Evolutionary conservation across 2,888 invertebrate species (phyloP), one percentile per base, ranked within the genome.

Genomic region (Mylabris sibirica): DNA sequence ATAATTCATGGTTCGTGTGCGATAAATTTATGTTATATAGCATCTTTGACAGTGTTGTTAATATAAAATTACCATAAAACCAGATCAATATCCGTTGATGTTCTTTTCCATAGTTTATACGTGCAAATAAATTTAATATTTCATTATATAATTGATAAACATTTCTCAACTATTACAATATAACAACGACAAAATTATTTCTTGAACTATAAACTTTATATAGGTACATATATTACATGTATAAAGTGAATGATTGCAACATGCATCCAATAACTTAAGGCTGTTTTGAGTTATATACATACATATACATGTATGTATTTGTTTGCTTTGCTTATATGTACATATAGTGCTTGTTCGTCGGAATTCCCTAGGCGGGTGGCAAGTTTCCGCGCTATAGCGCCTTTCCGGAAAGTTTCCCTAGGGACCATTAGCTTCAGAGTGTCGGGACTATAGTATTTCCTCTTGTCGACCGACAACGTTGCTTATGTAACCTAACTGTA

Each of bases 401-500:
- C 49, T 69, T 67, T 69, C 67, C 69, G 64, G 61, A 49, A 67
- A 44, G 69, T 60, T 44, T 74, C 76, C 72, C 73, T 11, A 14
- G 76, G 75, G 77, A 75, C 73, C 76, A 76, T 76, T 76, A 74
- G 74, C 73, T 73, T 67, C 65, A 71, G n/a, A n/a, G 66, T 66
- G 71, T 68, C 70, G 70, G 72, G 64, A 69, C 70, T 70, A 68
- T 69, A 67, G 68, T 68, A 65, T 74, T 71, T 74, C 69, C 69
- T 69, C 64, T 66, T 59, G 65, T 69, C 60, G 64, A 64, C 64
- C 12, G 24, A 59, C 34, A 66, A 67, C 41, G 4, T 34, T 35
- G 44, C 65, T 60, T 66, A 66, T 67, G 70, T 68, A 59, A 61
- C 62, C 68, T 11, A 30, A 30, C 66, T 66, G 35, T 30, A 63